These are phyloP conservation scores for Drosophila sechellia DNA, from an alignment of 1,140 invertebrate genomes.

Conservation along the genomic window DNA sequence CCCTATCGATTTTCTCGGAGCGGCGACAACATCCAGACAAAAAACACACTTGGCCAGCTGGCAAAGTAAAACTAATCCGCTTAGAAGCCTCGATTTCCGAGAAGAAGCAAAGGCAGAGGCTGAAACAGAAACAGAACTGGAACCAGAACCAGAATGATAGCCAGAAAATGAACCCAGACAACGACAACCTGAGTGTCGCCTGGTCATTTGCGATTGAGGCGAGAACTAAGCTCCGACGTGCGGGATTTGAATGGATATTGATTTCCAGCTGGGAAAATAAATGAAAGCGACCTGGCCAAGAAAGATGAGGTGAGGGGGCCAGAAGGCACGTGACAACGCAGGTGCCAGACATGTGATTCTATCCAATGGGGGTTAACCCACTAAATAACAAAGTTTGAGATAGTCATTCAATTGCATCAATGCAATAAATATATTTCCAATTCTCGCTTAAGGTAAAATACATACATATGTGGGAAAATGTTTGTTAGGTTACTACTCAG, in stretches of 20 bases:
- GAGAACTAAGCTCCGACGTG: conserved; percentile 51
- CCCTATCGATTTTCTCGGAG: conserved; percentile 67
- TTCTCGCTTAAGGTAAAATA: no score
- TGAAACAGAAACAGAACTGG: conserved; percentile 21
- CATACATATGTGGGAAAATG: no score
- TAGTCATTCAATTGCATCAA: background rate
- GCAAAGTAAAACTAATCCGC: conserved; percentile 78
- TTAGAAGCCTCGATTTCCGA: conserved; percentile 70
- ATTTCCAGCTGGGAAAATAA: conserved; percentile 58
- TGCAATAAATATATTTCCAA: no score
- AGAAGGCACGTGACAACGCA: conserved; percentile 60
- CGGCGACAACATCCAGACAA: conserved; percentile 22
- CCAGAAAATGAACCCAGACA: conserved; percentile 26
- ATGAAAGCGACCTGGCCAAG: conserved; percentile 31
- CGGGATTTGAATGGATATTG: conserved; percentile 54
- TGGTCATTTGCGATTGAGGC: conserved; percentile 49
- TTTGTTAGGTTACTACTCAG: no score
- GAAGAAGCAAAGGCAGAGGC: conserved; percentile 24
- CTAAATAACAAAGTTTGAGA: background rate
- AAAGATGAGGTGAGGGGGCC: conserved; percentile 39
- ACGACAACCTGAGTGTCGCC: conserved; percentile 31
- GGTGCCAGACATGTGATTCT: conserved; percentile 38
- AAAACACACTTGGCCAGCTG: conserved; percentile 34
- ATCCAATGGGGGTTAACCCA: conserved; percentile 8
- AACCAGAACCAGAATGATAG: conserved; percentile 10